Base-by-base conservation (phyloP, 1,140 invertebrate genomes). In the Chrysomallon squamiferum region DNA sequence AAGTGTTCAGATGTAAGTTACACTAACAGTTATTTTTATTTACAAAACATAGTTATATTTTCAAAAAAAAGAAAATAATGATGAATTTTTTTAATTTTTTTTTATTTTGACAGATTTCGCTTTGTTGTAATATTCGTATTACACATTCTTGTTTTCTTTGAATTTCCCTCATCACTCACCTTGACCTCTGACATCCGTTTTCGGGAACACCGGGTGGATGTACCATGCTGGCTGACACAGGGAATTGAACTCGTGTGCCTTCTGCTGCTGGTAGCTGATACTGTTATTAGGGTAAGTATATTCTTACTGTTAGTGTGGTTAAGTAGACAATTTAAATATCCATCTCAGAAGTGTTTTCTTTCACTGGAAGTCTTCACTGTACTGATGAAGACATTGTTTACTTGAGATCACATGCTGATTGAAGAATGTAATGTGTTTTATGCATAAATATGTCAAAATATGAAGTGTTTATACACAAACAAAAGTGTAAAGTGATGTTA, bases 151-250 rank as follows among this genome's bases (percentile, higher is more conserved):
- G 82, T 79, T 18, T 83, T 85, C 57, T 70, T 85, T 59, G 82
- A 85, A 56, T 73, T 68, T 38, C 83, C 83, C n/a, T 85, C 83
- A 3, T 84, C 83, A 3, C 60, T 85, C 30, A 79, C 77, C 3
- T 72, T 73, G 71, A 79, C 79, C 4, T 82, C 82, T 22, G 83
- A 85, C 52, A 76, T 81, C 11, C 69, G 77, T 13, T 33, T 35
- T 43, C 62, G 66, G 41, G 70, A 59, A 11, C 59, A 72, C 1
- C 68, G 77, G 29, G 43, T 75, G 7, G 25, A 49, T 13, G 59
- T 78, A 25, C 77, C 81, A 2, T 84, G 82, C 75, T 81, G 82
- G 56, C 50, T 80, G 9, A 80, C 77, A 7, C 75, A 83, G 59
- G 52, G 52, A 9, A 68, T 82, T 29, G 83, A 85, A 63, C 33